phyloP scores from a whole-genome alignment of 1,140 invertebrate species.

The Magallana angulata region DNA sequence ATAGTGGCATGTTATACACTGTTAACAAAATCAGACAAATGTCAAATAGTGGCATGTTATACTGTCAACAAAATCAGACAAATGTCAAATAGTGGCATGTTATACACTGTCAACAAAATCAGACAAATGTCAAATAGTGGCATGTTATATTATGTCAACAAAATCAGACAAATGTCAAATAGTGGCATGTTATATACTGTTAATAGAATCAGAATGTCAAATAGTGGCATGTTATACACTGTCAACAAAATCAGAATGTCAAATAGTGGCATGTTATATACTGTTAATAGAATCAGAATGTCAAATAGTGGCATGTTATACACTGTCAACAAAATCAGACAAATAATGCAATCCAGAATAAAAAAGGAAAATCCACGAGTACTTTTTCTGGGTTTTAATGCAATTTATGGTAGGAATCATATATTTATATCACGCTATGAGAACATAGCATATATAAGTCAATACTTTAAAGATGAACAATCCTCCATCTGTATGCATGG shows the following conservation, averaged over 20 bases:
- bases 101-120: constrained; percentile 85
- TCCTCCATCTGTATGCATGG: too few relatives aligned
- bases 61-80: constrained; percentile 83
- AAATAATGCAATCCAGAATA: too few relatives aligned
- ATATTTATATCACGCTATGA: too few relatives aligned
- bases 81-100: not conserved
- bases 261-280: constrained; percentile 80
- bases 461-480: too few relatives aligned
- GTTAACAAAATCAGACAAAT: constrained; percentile 75
- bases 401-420: too few relatives aligned
- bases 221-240: constrained; percentile 84
- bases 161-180: not conserved
- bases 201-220: not conserved
- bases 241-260: constrained; percentile 71
- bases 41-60: not conserved
- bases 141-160: too few relatives aligned
- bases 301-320: not conserved
- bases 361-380: too few relatives aligned
- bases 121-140: not conserved
- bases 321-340: too few relatives aligned
- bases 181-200: constrained; percentile 86
- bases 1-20: constrained; percentile 84
- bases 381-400: too few relatives aligned
- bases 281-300: constrained; percentile 80
- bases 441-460: too few relatives aligned